Percentiles rank a stretch among this genome's conserved stretches.
phyloP scores from a whole-genome alignment of 2,797 vertebrate genomes.

The Artibeus lituratus region DNA sequence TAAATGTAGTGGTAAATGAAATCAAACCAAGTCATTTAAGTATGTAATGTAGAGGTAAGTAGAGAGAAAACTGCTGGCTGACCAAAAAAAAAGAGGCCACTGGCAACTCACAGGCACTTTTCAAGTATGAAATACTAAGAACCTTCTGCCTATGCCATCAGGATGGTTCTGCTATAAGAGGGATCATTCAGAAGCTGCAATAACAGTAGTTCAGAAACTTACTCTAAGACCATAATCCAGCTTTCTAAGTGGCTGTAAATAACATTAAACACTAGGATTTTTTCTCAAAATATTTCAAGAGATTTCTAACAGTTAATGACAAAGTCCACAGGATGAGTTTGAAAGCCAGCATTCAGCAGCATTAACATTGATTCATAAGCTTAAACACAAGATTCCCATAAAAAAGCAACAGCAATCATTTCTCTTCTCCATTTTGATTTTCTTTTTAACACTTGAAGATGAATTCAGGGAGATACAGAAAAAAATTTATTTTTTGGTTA shows the following conservation, averaged over 20 bases:
- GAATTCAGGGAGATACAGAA: background rate
- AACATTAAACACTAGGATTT: background rate
- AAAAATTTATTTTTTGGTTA: background rate
- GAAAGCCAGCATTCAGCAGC: background rate
- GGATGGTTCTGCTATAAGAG: background rate
- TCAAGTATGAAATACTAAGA: background rate
- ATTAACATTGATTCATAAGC: background rate
- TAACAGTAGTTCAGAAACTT: background rate
- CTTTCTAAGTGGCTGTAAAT: background rate
- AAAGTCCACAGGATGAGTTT: background rate
- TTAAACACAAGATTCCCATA: background rate
- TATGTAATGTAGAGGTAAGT: background rate
- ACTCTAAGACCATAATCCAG: background rate
- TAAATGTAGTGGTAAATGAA: background rate
- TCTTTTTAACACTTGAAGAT: background rate
- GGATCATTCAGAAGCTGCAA: background rate
- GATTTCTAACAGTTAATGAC: background rate
- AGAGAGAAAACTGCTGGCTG: background rate
- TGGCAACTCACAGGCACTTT: background rate
- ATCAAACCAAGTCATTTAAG: background rate
- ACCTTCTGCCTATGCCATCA: background rate
- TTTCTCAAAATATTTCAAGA: conserved; percentile 9
- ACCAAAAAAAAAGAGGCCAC: background rate
- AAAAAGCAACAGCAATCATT: background rate
- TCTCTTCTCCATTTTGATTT: background rate